A percentile compares a stretch with the other conserved stretches of the same genome.
Conservation (phyloP, 1,140 invertebrate species). For the Potamilus streckersoni region DNA sequence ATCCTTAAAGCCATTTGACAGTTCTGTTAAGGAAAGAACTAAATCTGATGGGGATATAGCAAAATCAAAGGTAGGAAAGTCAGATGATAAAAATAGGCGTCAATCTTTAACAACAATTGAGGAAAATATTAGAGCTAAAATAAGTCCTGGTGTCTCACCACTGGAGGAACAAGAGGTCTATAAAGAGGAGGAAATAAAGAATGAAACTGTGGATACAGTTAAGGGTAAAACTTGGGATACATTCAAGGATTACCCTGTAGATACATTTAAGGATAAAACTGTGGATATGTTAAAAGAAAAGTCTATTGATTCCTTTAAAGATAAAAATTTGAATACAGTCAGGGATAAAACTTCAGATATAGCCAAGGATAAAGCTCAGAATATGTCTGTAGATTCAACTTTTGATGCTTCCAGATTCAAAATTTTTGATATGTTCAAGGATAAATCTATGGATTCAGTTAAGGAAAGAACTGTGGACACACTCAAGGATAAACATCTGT, state of each 20-base stretch:
- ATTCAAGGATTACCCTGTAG: not conserved
- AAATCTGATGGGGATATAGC: conserved; percentile 35
- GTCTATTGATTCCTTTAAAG: not conserved
- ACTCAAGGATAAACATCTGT: too few relatives aligned
- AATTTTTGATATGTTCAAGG: too few relatives aligned
- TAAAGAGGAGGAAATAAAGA: conserved; percentile 6
- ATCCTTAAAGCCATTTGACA: conserved; percentile 36
- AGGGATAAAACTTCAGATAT: too few relatives aligned
- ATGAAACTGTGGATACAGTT: not conserved
- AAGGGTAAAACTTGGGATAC: not conserved
- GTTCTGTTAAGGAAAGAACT: conserved; percentile 20
- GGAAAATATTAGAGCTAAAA: conserved; percentile 27
- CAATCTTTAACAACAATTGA: conserved; percentile 33
- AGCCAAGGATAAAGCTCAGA: too few relatives aligned
- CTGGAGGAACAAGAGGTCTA: conserved; percentile 16
- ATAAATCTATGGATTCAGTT: too few relatives aligned
- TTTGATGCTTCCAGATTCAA: too few relatives aligned
- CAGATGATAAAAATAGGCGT: conserved; percentile 26
- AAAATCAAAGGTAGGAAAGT: conserved; percentile 9
- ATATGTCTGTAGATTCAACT: too few relatives aligned
- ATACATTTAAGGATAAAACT: not conserved
- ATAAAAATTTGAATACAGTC: too few relatives aligned
- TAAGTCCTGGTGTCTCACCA: conserved; percentile 17
- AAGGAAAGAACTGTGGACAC: too few relatives aligned
- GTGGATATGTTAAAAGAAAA: conserved; percentile 5